Conservation (phyloP, 2,888 invertebrate species). For the Cheilosia urbana region DNA sequence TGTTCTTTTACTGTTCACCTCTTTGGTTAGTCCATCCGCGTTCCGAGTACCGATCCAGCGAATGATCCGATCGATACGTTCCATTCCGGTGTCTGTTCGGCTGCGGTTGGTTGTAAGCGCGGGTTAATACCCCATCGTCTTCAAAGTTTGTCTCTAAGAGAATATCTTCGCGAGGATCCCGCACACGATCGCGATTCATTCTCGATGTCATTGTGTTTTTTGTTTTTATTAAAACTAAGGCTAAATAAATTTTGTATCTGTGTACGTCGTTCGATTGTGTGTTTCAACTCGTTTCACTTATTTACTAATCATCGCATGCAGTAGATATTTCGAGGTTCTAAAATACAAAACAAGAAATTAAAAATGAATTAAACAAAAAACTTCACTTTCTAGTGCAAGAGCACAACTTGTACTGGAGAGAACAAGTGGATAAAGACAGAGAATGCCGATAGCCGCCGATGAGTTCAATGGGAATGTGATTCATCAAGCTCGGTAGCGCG, state of each 20-base stretch:
- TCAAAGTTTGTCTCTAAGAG: constrained; percentile 84
- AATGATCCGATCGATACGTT: constrained; percentile 82
- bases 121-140: constrained; percentile 83
- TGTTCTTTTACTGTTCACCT: constrained; percentile 57
- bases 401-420: constrained; percentile 48
- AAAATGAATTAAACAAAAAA: constrained; percentile 31
- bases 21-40: constrained; percentile 77
- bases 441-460: background rate
- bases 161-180: constrained; percentile 84
- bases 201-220: constrained; percentile 55
- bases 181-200: constrained; percentile 81
- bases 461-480: constrained; percentile 37
- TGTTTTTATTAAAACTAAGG: background rate
- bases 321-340: constrained; percentile 38
- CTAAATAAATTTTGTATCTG: background rate
- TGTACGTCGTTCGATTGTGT: background rate
- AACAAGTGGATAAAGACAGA: constrained; percentile 28
- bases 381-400: constrained; percentile 67
- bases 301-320: constrained; percentile 29
- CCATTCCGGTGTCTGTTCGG: constrained; percentile 80
- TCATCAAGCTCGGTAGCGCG: constrained; percentile 36
- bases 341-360: constrained; percentile 50
- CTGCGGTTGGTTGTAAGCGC: constrained; percentile 82
- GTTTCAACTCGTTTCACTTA: constrained; percentile 17
- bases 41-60: constrained; percentile 84